Base-by-base conservation (phyloP, 1,140 invertebrate genomes). In the Aphaenogaster floridana region DNA sequence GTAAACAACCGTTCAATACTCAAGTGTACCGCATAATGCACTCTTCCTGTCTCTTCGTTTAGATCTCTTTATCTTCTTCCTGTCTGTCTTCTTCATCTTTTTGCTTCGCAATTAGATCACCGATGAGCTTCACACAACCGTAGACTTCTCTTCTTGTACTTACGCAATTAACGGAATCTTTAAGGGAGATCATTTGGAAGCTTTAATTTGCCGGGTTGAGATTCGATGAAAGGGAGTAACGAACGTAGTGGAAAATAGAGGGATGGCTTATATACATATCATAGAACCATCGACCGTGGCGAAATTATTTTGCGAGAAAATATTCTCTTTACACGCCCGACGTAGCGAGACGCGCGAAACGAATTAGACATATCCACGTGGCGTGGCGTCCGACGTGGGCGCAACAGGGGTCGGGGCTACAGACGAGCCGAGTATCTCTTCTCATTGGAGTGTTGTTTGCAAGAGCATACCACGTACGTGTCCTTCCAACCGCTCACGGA, bases 101-200 rank as follows among this genome's bases (percentile, higher is more conserved):
- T 63, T 42, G 17, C 21, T 28, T 89, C 13, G 74, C 88, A 89
- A 90, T 89, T 87, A 89, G 74, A 87, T 84, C 64, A 45, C 36
- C 54, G 61, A 61, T 66, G 34, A 52, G 63, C 34, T 42, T 64
- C 15, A 48, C 15, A 52, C 64, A 66, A 64, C 15, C 36, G 6
- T 64, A 17, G 28, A 28, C 6, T 28, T 59, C 21, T 17, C 34
- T 61, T n/a, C 13, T 54, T 48, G 9, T 50, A 61, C 9, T 42
- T 45, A 48, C 63, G 84, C 92, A 94, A 94, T 94, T 94, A 93
- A 91, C 68, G 88, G 88, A 92, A 91, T 92, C 91, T 91, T 92
- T 87, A 92, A 93, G 89, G 76, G 85, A 78, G 91, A 94, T 93
- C 92, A 91, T 93, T 93, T 92, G 91, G 92, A 91, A 93, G 93